Evolutionary conservation across 2,888 invertebrate genomes (phyloP), one percentile per base, ranked within the genome.

Genomic region (Scaeva pyrastri): DNA sequence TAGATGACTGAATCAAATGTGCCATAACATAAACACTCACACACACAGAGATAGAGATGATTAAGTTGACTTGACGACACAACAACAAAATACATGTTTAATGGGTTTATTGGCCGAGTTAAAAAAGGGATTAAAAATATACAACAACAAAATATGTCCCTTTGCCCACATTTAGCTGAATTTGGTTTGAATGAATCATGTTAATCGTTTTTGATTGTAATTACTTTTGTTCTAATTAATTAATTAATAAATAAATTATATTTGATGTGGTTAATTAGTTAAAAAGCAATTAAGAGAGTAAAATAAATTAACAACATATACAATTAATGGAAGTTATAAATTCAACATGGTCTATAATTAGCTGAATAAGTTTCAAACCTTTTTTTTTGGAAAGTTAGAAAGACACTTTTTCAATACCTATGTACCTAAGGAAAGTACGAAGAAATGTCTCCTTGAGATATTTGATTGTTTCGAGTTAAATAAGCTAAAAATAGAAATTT

Each of bases 21-120:
- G 14, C 45, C 31, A 64, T n/a, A n/a, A n/a, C n/a, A n/a, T n/a
- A n/a, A n/a, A n/a, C n/a, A n/a, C n/a, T n/a, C n/a, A n/a, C n/a
- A n/a, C n/a, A 62, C 62, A 43, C 4, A 62, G n/a, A 11, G n/a
- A n/a, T n/a, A 39, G 14, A 48, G 36, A 36, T 48, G 16, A 45
- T 66, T 48, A 7, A 64, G 64, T 45, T 64, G 45, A 16, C 14
- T 45, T 64, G 45, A 16, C 14, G 58, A 39, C 11, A 31, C 0
- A 56, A 58, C 7, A 16, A 39, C 16, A 43, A 12, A 64, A 19
- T n/a, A n/a, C 41, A 26, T 19, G 12, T 21, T 19, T 66, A 66
- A 66, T 66, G 64, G 48, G 64, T 66, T 66, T 66, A 66, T 66
- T 66, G 64, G 12, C 64, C 48, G 48, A 19, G n/a, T 31, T 48